Evolutionary conservation across 2,113 vertebrate species (phyloP), one percentile per base, ranked within the genome.

Genomic region (Orientallactaga bullata): DNA sequence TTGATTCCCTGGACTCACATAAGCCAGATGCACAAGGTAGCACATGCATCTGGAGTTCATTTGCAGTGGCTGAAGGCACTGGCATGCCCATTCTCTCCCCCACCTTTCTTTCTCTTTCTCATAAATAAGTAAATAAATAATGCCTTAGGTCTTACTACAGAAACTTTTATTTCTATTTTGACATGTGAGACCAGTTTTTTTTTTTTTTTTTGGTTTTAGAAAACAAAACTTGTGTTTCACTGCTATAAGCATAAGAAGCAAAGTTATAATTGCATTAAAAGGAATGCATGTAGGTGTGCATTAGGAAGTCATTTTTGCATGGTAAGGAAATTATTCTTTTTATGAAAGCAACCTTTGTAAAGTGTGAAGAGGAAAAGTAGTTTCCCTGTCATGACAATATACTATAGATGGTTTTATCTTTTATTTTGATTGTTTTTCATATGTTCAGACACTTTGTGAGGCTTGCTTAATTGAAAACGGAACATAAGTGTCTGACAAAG

Each of bases 381-480:
- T 89, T 81, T 84, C 4, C 32, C 32, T 77, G 37, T 60, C 71
- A 60, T 93, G 82, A 61, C 6, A 11, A 42, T 66, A 84, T 90
- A 77, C 23, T 77, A 7, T 77, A 5, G 58, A 69, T n/a, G 47
- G 17, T 55, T 94, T 87, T 90, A 28, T 37, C 81, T 73, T 95
- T 87, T 58, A 88, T 94, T 91, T 91, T 66, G 13, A 37, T 82
- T 85, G n/a, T 87, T 93, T 90, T 89, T 69, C 58, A 55, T 78
- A 60, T 55, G 55, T 78, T 77, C 81, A n/a, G 66, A 94, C 76
- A 77, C 89, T 73, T 73, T 69, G 12, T 69, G 69, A 85, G 42
- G 88, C 93, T 87, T 94, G 23, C 82, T 78, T 93, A 71, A 91
- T 81, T 82, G 82, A 93, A 93, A 94, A 89, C 37, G 68, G 78